Evolutionary conservation across 92 coral and sea anemone genomes (phyloP), one percentile per base, ranked within the genome.

Genomic region (Heteractis magnifica): DNA sequence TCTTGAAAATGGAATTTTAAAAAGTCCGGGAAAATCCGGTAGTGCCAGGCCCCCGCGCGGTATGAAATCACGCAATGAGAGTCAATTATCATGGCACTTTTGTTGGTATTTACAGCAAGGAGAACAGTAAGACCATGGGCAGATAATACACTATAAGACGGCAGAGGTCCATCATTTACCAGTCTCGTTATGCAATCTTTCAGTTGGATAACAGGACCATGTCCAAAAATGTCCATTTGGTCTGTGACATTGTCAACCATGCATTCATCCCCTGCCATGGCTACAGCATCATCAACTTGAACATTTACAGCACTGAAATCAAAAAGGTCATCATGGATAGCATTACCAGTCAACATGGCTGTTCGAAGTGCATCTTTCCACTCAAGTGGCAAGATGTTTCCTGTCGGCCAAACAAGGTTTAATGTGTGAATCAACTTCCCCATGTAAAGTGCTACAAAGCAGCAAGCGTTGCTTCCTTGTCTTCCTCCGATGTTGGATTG

Each of bases 391-490:
- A 90, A 68, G 56, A 11, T 16, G 48, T 60, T 62, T 23, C 77
- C 87, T 51, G 50, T 4, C 7, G 93, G 93, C 82, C 89, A 90
- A 16, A 84, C 62, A 10, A 90, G 19, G 4, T 71, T 16, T 3
- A 48, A 26, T 13, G 65, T 2, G 44, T 52, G 64, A 4, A 87
- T 56, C 4, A 86, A 74, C 20, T 79, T 59, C 10, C 90, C 93
- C 84, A 76, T 79, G 49, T 73, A 14, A 1, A 90, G 81, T 0
- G 93, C 90, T n/a, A 86, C 83, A 41, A 90, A 90, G 41, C 75
- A 82, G 71, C 88, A 90, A 6, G 90, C 93, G 71, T 90, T 86
- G 23, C 93, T 90, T 15, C 93, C 92, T 4, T 8, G 59, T 49
- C 89, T 72, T 26, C 79, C 89, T 15, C 80, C 78, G 19, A 90